Evolutionary conservation across 1,140 invertebrate species (phyloP), one percentile per base, ranked within the genome.

Genomic region (Homarus americanus): DNA sequence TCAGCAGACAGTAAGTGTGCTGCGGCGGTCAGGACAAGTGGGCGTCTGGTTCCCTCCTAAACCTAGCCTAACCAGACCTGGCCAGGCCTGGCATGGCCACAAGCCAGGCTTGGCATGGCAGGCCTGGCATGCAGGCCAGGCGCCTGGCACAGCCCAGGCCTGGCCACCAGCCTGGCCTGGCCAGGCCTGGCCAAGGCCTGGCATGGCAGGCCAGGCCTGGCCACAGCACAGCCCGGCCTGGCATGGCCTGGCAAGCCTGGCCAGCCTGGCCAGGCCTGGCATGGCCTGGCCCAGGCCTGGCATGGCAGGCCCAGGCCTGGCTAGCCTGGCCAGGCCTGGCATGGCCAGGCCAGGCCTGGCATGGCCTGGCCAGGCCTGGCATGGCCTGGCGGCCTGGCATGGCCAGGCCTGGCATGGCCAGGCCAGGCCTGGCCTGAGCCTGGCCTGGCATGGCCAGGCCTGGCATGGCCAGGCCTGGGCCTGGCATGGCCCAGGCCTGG

Each of bases 401-500:
- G 92, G n/a, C n/a, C n/a, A n/a, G n/a, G n/a, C n/a, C n/a, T n/a
- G n/a, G n/a, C n/a, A n/a, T n/a, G n/a, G n/a, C 92, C 91, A 92
- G 91, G 91, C 91, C 91, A 92, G 91, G 91, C 91, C 91, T 92
- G 91, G 91, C 91, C 91, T 92, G 91, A 36, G 79, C 79, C 79
- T 36, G 91, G 91, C 91, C 91, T 92, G 91, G 66, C 66, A 24
- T 72, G 66, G 91, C 91, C 91, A 89, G 91, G 91, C 87, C 87
- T 93, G 92, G 92, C 92, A 86, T 93, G 92, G 92, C 91, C 88
- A 41, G 72, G 78, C 92, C 92, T 82, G 58, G 44, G 91, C 83
- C 92, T 93, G 91, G 91, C 91, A 91, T 92, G 91, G 91, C 91
- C 92, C 93, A 92, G 87, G 82, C 82, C 84, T 66, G 82, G 79